Evolutionary conservation across 2,113 vertebrate genomes (phyloP), one percentile per base, ranked within the genome.

Genomic region (Melanerpes aurifrons): DNA sequence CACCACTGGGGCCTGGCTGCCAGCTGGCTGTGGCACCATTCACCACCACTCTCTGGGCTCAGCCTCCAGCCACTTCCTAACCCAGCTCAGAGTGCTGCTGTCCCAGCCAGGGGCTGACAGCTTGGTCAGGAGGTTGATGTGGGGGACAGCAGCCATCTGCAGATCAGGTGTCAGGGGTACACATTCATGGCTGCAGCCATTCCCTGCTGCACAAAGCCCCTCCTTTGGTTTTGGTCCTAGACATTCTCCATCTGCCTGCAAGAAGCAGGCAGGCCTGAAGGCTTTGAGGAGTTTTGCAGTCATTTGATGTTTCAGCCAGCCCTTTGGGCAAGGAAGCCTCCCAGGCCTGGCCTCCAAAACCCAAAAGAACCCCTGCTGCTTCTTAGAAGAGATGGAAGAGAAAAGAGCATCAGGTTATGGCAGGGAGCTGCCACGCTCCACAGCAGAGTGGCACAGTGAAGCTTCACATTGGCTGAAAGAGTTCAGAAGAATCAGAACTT

Each of bases 401-500:
- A 86, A 61, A 81, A 78, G 45, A 83, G 81, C 35, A 22, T 37
- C 54, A 48, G 15, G 28, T 61, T 80, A 86, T 57, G 17, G 59
- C 70, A 88, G 1, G 6, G 71, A 87, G 66, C 80, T 59, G 59
- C 19, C 64, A 80, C 59, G 58, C 68, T 92, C 71, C 63, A 90
- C 87, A 43, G 29, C 47, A 87, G 32, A 82, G 62, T 53, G 71
- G 53, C 40, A 69, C 43, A 87, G 64, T 79, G 66, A 72, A 56
- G 66, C 86, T 89, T 87, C 57, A 86, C 28, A 90, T 12, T 63
- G 14, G 26, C 56, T 24, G 14, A 90, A 82, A 74, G 28, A 78
- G 58, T 83, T 59, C 18, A 89, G 59, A 92, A 92, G 19, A 94
- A 95, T 82, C 58, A 93, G 92, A 96, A 96, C 45, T 85, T 78